Evolutionary conservation across 1,140 invertebrate genomes (phyloP), one percentile per base, ranked within the genome.

Genomic region (Drosophila subpulchrella): DNA sequence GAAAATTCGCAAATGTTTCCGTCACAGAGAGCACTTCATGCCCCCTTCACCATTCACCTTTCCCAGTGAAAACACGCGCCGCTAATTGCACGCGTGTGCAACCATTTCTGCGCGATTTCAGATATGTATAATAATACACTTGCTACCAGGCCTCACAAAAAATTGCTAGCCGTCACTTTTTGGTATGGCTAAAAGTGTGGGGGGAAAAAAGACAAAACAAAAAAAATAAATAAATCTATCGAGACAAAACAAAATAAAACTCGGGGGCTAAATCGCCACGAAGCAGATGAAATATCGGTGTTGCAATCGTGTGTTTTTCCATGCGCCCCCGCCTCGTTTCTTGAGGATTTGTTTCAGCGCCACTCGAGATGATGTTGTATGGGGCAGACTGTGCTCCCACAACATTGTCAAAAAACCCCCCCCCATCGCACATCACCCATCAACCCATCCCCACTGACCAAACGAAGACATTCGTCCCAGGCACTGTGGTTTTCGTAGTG

Each of bases 251-350:
- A 50, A 46, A 58, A 17, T 24, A 48, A 41, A 55, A 39, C 13
- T 44, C 13, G 48, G 48, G 11, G 27, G 48, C 48, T 12, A 58
- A 65, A 27, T 38, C 27, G 70, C 55, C 24, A 50, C 50, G 17
- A 8, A 59, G 24, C 39, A 75, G 55, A 54, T 66, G 47, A 44
- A 62, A 78, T 67, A 68, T 68, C 32, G 66, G 57, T 86, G 83
- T 88, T 79, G 83, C 83, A 86, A 86, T 86, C 71, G 24, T 75
- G 75, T 51, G 63, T 70, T 73, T 56, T 75, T 78, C 60, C 75
- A 79, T 55, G 41, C 62, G 46, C 57, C 65, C 20, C 46, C 74
- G 58, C 38, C 42, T 38, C 42, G 32, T 55, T 48, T 54, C 41
- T n/a, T 46, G 56, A 20, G 56, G 59, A 76, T 77, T 56, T 50